Conservation (phyloP, 1,140 invertebrate species). For the Pseudomyrmex dendroicus region DNA sequence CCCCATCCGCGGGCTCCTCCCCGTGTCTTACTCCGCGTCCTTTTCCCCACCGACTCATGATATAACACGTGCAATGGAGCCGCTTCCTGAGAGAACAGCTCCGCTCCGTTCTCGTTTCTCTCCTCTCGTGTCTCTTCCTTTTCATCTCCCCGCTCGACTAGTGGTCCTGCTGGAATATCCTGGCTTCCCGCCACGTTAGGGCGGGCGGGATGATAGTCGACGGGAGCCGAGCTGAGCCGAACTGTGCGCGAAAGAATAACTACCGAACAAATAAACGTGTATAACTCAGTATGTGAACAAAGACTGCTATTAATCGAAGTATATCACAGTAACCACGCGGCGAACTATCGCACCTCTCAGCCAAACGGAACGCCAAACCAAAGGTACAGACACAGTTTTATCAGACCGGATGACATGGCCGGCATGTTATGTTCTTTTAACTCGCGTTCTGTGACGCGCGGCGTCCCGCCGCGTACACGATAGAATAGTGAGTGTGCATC, state of each 20-base stretch:
- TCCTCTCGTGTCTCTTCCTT: slow-evolving; percentile 52
- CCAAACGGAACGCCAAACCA: slow-evolving; percentile 81
- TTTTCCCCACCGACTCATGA: slow-evolving; percentile 11
- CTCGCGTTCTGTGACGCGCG: slow-evolving; percentile 15
- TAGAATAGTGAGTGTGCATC: no score
- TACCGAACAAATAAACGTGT: no score
- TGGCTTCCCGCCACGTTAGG: slow-evolving; percentile 82
- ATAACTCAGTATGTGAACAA: slow-evolving; percentile 69
- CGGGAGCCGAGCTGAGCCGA: slow-evolving; percentile 77
- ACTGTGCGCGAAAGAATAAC: not conserved
- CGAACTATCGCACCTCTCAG: no score
- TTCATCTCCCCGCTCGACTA: slow-evolving; percentile 69
- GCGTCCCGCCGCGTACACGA: not conserved
- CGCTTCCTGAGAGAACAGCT: slow-evolving; percentile 38
- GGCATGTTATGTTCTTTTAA: slow-evolving; percentile 25
- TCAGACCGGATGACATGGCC: slow-evolving; percentile 22
- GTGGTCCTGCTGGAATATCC: slow-evolving; percentile 79
- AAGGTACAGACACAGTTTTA: slow-evolving; percentile 78
- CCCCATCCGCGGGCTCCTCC: slow-evolving; percentile 40
- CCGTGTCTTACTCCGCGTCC: not conserved
- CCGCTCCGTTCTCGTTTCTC: slow-evolving; percentile 41
- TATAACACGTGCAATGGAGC: slow-evolving; percentile 35
- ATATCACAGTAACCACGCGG: no score
- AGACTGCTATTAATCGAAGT: slow-evolving; percentile 73
- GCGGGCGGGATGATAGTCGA: slow-evolving; percentile 81